Evolutionary conservation across 2,888 invertebrate species (phyloP).

Genomic region (Watsonalla binaria): DNA sequence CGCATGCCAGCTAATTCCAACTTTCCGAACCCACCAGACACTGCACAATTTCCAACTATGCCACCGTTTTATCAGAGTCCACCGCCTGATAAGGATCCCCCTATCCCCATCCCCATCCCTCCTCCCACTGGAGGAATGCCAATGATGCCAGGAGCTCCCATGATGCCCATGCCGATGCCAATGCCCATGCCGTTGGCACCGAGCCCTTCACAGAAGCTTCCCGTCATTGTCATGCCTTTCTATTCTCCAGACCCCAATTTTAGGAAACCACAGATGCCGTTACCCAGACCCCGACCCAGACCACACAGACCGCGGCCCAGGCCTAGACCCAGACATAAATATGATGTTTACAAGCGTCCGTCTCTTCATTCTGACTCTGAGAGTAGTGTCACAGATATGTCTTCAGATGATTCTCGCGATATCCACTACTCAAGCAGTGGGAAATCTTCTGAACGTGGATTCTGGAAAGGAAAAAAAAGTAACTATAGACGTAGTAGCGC

Average conservation of each 20-base stretch:
- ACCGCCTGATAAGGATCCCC: slow-evolving; percentile 27
- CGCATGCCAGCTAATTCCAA: slow-evolving; percentile 43
- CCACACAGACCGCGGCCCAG: slow-evolving; percentile 13
- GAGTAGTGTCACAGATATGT: slow-evolving; percentile 20
- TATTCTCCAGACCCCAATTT: slow-evolving; percentile 55
- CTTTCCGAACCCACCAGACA: slow-evolving; percentile 7
- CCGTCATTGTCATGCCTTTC: slow-evolving; percentile 70
- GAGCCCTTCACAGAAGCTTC: slow-evolving; percentile 47
- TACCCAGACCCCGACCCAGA: slow-evolving; percentile 17
- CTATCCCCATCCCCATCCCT: slow-evolving; percentile 30
- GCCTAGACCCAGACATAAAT: slow-evolving; percentile 8
- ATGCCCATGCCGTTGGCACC: slow-evolving; percentile 20
- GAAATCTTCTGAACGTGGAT: slow-evolving; percentile 31
- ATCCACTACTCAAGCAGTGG: neutral
- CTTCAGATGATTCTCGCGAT: slow-evolving; percentile 28
- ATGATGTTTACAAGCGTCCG: slow-evolving; percentile 15
- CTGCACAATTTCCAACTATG: slow-evolving; percentile 15
- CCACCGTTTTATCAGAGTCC: slow-evolving; percentile 28
- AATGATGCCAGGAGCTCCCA: slow-evolving; percentile 10
- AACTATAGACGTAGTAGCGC: slow-evolving; percentile 19
- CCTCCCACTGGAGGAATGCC: slow-evolving; percentile 19
- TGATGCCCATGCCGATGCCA: slow-evolving; percentile 11
- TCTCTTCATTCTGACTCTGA: slow-evolving; percentile 19
- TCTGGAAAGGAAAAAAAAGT: slow-evolving; percentile 31
- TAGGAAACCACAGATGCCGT: slow-evolving; percentile 28